phyloP scores from a whole-genome alignment of 2,797 vertebrate genomes.

The Glyptemys insculpta region DNA sequence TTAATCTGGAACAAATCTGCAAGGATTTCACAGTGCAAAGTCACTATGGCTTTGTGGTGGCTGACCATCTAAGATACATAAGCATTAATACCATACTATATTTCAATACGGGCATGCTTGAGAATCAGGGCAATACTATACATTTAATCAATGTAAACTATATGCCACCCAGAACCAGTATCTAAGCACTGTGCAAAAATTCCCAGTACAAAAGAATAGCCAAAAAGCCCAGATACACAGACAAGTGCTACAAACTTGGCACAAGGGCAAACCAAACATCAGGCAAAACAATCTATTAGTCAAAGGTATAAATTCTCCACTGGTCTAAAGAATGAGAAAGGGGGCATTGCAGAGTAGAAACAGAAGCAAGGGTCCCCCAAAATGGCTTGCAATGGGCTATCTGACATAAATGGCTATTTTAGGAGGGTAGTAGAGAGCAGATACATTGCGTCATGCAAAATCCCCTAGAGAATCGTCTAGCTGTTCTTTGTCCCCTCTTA shows the following conservation, averaged over 20 bases:
- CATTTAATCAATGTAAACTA: too few relatives aligned
- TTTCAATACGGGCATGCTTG: not conserved
- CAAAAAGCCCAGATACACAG: not conserved
- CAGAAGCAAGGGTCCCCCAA: not conserved
- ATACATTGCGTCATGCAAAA: rapidly evolving
- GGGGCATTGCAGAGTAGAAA: not conserved
- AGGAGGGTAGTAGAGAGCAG: not conserved
- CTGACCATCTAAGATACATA: not conserved
- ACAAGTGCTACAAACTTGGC: not conserved
- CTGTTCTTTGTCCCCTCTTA: not conserved
- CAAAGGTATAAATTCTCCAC: not conserved
- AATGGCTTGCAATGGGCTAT: not conserved
- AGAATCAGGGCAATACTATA: not conserved
- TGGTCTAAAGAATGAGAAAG: not conserved
- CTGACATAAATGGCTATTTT: not conserved
- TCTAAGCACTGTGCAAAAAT: not conserved
- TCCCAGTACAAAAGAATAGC: not conserved
- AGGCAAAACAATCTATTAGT: not conserved
- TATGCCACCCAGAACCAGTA: not conserved
- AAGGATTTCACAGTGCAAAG: not conserved
- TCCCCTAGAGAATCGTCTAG: not conserved
- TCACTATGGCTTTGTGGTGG: not conserved
- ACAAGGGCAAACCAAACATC: not conserved
- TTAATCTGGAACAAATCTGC: not conserved
- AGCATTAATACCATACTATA: not conserved